phyloP scores from a whole-genome alignment of 1,140 invertebrate genomes.

The Diabrotica undecimpunctata region DNA sequence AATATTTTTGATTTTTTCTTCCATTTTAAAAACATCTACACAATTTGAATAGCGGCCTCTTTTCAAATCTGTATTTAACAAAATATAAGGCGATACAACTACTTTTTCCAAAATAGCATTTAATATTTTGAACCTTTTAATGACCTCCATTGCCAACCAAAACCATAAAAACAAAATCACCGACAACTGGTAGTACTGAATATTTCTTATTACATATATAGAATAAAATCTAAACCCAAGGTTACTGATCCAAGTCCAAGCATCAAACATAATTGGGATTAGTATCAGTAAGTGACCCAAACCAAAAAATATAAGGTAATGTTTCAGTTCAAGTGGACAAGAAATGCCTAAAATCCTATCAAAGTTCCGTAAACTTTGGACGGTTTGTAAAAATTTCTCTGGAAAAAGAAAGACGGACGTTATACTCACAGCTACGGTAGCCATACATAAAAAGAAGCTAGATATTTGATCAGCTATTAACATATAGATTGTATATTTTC shows the following conservation, averaged over 20 bases:
- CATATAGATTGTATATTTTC: not conserved
- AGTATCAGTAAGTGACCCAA: not conserved
- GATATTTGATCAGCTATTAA: conserved; percentile 4
- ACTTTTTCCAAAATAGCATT: not conserved
- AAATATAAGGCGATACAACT: not conserved
- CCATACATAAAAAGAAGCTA: not conserved
- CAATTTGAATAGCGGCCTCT: not conserved
- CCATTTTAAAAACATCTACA: not conserved
- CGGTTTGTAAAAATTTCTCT: not conserved
- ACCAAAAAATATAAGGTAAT: not conserved
- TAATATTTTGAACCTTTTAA: conserved; percentile 1
- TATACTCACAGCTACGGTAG: not conserved
- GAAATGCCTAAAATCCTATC: not conserved
- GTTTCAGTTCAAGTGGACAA: not conserved
- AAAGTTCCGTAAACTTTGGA: not conserved
- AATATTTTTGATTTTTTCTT: not conserved
- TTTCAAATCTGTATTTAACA: not conserved
- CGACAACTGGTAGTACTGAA: conserved; percentile 5
- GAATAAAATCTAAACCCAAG: not conserved
- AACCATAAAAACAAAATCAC: not conserved
- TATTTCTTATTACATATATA: not conserved
- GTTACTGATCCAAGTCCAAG: too few species aligned
- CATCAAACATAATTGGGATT: not conserved
- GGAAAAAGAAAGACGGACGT: not conserved
- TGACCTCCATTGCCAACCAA: not conserved